Base-by-base conservation (phyloP, 2,888 invertebrate genomes). In the Stegana nigrithorax region DNA sequence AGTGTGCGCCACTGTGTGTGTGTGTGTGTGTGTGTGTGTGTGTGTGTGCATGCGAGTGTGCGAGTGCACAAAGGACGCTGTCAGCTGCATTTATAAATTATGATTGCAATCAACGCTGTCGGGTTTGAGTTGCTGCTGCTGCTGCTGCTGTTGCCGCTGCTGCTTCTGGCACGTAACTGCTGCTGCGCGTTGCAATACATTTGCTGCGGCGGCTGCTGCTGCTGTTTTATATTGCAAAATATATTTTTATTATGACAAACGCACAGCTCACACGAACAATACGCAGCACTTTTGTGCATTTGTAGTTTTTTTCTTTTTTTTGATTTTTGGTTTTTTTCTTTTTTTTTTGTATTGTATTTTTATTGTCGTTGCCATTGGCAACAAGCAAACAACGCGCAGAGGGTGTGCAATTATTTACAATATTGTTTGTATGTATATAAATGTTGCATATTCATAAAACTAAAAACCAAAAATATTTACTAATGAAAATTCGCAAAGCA, bases 41-140 rank as follows among this genome's bases (percentile, higher is more conserved):
- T 27, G 21, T 55, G 53, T 55, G 53, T 55, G 39, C 17, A 17
- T 39, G 10, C 12, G 47, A 19, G 47, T 19, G 12, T 12, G 7
- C n/a, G 14, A 57, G 7, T 39, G 42, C 39, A 42, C 51, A 60
- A 60, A 51, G 60, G 60, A 21, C 44, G 72, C 78, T 75, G 78
- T 75, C 74, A 74, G 75, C 75, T 78, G 70, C 78, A 75, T 75
- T 75, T 75, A 78, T 78, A 75, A 75, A 75, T 75, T 76, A 75
- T 75, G 79, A 75, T 78, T 75, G 78, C 75, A 75, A 75, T 75
- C 79, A 75, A 78, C 78, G 71, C 69, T 70, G 69, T 17, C 67
- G 65, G 12, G 39, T 39, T 39, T 39, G 39, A 10, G n/a, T 39
- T 10, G 36, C 14, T 36, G n/a, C n/a, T n/a, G n/a, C n/a, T n/a